Evolutionary conservation across 92 coral and sea anemone species (phyloP).

Genomic region (Chrysogorgia sp.): DNA sequence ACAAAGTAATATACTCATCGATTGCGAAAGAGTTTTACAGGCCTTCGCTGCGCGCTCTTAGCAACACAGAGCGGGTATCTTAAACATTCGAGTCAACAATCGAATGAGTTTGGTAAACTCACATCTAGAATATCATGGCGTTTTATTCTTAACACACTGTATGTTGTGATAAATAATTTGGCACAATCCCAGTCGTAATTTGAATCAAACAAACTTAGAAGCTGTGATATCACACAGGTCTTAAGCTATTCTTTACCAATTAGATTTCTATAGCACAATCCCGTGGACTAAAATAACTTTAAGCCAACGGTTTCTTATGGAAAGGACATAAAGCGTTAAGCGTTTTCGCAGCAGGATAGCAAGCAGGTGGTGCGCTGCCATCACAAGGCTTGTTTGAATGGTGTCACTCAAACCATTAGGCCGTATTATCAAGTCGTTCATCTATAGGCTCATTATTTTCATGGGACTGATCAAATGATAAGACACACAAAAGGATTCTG

Average conservation of each 20-base stretch:
- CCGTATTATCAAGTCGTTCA: conserved; percentile 33
- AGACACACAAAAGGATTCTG: conserved; percentile 10
- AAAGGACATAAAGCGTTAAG: neutral
- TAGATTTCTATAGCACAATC: conserved; percentile 12
- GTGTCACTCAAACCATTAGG: conserved; percentile 41
- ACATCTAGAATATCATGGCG: neutral
- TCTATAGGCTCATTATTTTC: conserved; percentile 42
- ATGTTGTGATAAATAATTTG: neutral
- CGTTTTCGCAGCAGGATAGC: neutral
- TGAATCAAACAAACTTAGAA: conserved; percentile 3
- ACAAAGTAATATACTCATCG: too few species aligned
- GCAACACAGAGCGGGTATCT: neutral
- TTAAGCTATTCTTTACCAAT: neutral
- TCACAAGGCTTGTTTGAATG: conserved; percentile 35
- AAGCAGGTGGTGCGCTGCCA: conserved; percentile 19
- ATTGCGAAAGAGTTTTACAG: too few species aligned
- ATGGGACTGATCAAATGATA: conserved; percentile 35
- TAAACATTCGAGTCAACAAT: conserved; percentile 33
- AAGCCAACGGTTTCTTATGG: conserved; percentile 6
- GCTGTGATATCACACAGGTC: neutral
- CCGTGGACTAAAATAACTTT: conserved; percentile 28
- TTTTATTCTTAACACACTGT: conserved; percentile 2
- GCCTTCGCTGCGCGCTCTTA: neutral
- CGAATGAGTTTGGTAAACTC: conserved; percentile 28
- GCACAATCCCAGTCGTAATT: conserved; percentile 22